Conservation (phyloP, 1,140 invertebrate species). For the Chironomus tepperi region DNA sequence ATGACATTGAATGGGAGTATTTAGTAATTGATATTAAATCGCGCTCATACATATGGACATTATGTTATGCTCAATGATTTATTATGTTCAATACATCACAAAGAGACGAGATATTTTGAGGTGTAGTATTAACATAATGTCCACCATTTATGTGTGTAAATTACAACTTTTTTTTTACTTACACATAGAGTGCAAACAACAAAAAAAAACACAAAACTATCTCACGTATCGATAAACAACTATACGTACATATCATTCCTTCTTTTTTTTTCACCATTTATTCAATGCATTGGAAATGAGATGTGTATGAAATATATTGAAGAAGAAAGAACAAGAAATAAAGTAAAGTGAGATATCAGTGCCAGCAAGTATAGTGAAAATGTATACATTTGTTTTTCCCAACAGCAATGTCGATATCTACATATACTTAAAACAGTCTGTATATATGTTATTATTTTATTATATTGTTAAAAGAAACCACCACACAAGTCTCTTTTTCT, state of each 20-base stretch:
- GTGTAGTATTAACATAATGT: too few species aligned
- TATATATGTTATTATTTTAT: conserved; percentile 10
- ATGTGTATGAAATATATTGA: neutral
- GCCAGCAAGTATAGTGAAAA: neutral
- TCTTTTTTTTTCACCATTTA: conserved; percentile 4
- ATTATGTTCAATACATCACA: too few species aligned
- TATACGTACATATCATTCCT: neutral
- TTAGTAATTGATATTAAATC: too few species aligned
- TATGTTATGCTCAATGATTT: too few species aligned
- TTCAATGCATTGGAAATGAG: neutral
- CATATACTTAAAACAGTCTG: neutral
- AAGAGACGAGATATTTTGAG: too few species aligned
- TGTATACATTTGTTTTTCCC: conserved; percentile 2
- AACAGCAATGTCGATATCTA: neutral
- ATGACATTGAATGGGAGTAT: too few species aligned
- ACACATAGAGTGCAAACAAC: too few species aligned
- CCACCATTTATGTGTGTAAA: too few species aligned
- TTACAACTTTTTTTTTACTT: too few species aligned
- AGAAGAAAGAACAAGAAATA: conserved; percentile 6
- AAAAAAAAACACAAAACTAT: neutral
- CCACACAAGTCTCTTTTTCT: conserved; percentile 11
- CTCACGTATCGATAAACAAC: neutral
- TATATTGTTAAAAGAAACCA: conserved; percentile 4
- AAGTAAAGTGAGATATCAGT: conserved; percentile 1
- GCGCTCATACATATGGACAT: too few species aligned